phyloP scores from a whole-genome alignment of 2,797 vertebrate genomes.

The Anomalospiza imberbis region DNA sequence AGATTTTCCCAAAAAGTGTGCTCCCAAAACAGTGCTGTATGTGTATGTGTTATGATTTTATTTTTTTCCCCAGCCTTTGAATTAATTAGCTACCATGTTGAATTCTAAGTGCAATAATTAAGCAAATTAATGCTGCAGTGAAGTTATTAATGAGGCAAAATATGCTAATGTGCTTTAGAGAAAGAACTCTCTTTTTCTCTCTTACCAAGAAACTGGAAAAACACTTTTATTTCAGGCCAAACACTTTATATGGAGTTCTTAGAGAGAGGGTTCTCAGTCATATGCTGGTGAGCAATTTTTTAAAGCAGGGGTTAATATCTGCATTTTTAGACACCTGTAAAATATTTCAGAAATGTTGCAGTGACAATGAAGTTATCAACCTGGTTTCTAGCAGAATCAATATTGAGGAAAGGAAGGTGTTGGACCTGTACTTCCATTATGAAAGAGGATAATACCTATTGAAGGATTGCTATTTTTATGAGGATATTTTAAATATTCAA shows the following conservation, averaged over 20 bases:
- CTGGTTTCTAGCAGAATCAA: neutral
- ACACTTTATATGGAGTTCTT: constrained; percentile 75
- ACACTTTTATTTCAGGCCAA: constrained; percentile 73
- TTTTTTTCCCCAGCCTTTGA: constrained; percentile 44
- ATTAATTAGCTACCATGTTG: constrained; percentile 80
- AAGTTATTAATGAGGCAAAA: constrained; percentile 82
- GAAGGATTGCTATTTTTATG: constrained; percentile 30
- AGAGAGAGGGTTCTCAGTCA: constrained; percentile 44
- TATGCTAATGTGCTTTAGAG: constrained; percentile 81
- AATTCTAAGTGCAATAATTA: constrained; percentile 82
- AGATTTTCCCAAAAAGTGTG: neutral
- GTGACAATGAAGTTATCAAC: constrained; percentile 16
- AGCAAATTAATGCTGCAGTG: constrained; percentile 80
- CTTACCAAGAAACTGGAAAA: constrained; percentile 73
- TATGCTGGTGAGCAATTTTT: constrained; percentile 51
- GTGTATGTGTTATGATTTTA: constrained; percentile 60
- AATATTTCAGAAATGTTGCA: neutral
- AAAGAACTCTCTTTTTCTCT: constrained; percentile 74
- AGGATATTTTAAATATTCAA: constrained; percentile 11
- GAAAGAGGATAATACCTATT: constrained; percentile 22
- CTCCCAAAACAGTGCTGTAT: constrained; percentile 12
- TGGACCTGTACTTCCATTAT: constrained; percentile 20
- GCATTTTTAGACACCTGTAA: constrained; percentile 58
- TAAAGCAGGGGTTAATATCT: constrained; percentile 70
- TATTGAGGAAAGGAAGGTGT: constrained; percentile 10